Evolutionary conservation across 1,140 invertebrate species (phyloP), one percentile per base, ranked within the genome.

Genomic region (Pseudomyrmex sp.): DNA sequence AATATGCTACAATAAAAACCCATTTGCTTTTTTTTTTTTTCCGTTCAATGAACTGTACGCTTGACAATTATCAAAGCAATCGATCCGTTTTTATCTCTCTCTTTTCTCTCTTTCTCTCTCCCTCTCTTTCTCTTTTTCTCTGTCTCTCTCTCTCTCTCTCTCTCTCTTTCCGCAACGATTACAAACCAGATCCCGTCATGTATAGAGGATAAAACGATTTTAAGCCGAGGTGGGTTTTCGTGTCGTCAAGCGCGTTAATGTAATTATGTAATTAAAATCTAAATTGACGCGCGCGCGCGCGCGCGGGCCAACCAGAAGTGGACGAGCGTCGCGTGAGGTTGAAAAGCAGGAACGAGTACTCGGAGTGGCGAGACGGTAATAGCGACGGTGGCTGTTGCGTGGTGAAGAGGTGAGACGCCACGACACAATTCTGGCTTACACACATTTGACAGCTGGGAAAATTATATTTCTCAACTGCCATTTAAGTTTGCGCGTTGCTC

Each of bases 391-490:
- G 50, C 79, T 82, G 85, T 87, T 88, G 65, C 61, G 50, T 59
- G 82, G 4, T 48, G 73, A 26, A 75, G 86, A 61, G 80, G 84
- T 77, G 75, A 69, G 88, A 88, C 85, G 61, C 89, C 85, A 75
- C 88, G 88, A 83, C 85, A 91, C 82, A 86, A 88, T 92, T 91
- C 88, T 89, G 84, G 86, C 86, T 86, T 89, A 85, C 85, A 86
- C 86, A 88, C 80, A 90, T 92, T 92, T 92, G 92, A 93, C 92
- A 93, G 92, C 83, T 89, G 85, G 85, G 91, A 91, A 92, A 93
- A 93, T 93, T 92, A 93, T 93, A 93, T 93, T 93, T 92, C 92
- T 92, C 91, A 92, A 92, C 91, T 92, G 91, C 89, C 92, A 92
- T 92, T 93, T 93, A 93, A 92, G 91, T 92, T 92, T 85, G 91